Conservation (phyloP, 2,113 vertebrate genomes). For the Dipodomys spectabilis region DNA sequence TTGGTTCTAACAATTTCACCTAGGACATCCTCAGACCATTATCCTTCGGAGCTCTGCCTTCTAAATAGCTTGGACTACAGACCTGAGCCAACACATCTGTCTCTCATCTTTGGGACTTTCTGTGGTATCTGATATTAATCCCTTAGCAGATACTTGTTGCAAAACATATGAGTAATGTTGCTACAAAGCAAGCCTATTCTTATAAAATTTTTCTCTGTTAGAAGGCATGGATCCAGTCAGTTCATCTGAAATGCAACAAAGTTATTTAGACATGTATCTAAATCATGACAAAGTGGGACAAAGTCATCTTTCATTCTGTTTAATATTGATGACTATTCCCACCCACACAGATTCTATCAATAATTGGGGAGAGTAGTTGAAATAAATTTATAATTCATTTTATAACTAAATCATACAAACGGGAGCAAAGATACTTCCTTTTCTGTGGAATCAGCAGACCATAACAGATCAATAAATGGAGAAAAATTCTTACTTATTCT, state of each 20-base stretch:
- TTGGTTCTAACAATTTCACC: no score
- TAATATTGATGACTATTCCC: conserved; percentile 12
- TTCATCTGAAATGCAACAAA: conserved; percentile 18
- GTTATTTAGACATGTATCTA: conserved; percentile 34
- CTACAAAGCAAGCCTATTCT: conserved; percentile 38
- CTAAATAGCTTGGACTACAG: no score
- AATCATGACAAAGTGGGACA: conserved; percentile 20
- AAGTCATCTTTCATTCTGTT: conserved; percentile 25
- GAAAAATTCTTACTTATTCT: conserved; percentile 34
- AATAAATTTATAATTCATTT: conserved; percentile 60
- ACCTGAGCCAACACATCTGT: no score
- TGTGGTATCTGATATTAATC: background rate
- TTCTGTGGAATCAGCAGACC: conserved; percentile 43
- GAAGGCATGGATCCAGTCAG: background rate
- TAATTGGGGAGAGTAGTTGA: conserved; percentile 23
- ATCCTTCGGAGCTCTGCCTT: no score
- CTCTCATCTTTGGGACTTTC: background rate
- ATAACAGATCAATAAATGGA: conserved; percentile 23
- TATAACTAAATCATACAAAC: background rate
- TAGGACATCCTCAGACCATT: no score
- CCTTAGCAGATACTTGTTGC: background rate
- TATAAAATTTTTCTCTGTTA: background rate
- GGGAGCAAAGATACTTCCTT: background rate
- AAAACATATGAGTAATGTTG: conserved; percentile 33
- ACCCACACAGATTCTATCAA: conserved; percentile 41